phyloP scores from a whole-genome alignment of 2,797 vertebrate species.

The Heterohyrax brucei region DNA sequence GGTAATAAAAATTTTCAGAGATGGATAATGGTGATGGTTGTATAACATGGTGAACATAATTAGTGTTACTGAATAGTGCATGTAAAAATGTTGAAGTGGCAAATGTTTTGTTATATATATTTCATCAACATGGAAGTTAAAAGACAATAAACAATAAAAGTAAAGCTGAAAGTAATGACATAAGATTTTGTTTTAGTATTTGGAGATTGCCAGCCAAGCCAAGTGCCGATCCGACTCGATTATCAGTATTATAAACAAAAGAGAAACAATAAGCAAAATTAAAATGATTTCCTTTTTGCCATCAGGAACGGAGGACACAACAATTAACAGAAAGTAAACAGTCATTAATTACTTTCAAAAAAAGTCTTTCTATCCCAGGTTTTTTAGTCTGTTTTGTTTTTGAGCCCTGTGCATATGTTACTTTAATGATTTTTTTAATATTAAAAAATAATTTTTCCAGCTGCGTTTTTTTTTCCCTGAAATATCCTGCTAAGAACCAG shows the following conservation, averaged over 20 bases:
- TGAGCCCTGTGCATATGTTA: background rate
- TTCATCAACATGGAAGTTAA: background rate
- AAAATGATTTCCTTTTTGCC: conserved; percentile 33
- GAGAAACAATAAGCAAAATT: conserved; percentile 20
- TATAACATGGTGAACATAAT: background rate
- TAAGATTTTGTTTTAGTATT: conserved; percentile 34
- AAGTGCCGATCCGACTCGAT: background rate
- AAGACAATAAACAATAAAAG: conserved; percentile 8
- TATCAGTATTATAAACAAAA: background rate
- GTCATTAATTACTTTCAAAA: background rate
- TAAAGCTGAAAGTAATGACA: background rate
- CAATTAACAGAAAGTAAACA: background rate
- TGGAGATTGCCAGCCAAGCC: background rate
- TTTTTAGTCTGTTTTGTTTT: background rate
- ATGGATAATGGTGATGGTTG: background rate
- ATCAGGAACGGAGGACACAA: background rate
- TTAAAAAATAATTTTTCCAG: conserved; percentile 25
- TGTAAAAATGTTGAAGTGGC: too few relatives aligned
- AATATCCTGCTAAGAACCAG: background rate
- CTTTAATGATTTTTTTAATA: conserved; percentile 31
- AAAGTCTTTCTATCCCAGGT: background rate
- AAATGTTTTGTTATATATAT: background rate
- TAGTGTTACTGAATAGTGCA: too few relatives aligned
- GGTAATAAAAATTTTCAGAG: background rate
- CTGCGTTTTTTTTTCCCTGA: background rate